phyloP scores from a whole-genome alignment of 1,140 invertebrate species.

The Papilio helenus region DNA sequence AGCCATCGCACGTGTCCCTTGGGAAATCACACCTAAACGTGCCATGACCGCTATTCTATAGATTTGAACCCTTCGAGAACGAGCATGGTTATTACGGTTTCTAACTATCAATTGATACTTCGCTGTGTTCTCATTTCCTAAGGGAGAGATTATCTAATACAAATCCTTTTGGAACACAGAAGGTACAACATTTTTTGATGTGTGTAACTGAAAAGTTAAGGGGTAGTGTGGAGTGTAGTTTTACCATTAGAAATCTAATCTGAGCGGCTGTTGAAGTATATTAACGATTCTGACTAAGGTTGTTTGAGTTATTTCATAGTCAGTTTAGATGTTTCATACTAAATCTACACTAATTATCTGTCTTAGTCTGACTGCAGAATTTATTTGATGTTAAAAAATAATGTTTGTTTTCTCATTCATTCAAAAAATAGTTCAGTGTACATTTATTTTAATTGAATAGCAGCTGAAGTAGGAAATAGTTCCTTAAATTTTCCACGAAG shows the following conservation, averaged over 20 bases:
- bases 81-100: not conserved
- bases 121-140: not conserved
- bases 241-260: not conserved
- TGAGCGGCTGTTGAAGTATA: not conserved
- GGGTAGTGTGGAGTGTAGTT: not conserved
- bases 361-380: no score
- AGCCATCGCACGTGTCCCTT: not conserved
- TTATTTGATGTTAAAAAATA: not conserved
- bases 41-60: not conserved
- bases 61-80: not conserved
- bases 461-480: conserved; percentile 5
- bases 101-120: not conserved
- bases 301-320: no score
- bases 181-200: not conserved
- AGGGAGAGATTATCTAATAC: not conserved
- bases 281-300: no score
- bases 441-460: not conserved
- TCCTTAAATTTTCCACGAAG: conserved; percentile 24
- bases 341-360: no score
- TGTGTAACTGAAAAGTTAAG: not conserved
- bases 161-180: not conserved
- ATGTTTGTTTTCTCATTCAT: not conserved
- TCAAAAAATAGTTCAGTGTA: not conserved
- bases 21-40: conserved; percentile 24
- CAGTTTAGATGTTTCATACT: no score